Evolutionary conservation across 2,888 invertebrate species (phyloP), one percentile per base, ranked within the genome.

Genomic region (Graphium colonna): DNA sequence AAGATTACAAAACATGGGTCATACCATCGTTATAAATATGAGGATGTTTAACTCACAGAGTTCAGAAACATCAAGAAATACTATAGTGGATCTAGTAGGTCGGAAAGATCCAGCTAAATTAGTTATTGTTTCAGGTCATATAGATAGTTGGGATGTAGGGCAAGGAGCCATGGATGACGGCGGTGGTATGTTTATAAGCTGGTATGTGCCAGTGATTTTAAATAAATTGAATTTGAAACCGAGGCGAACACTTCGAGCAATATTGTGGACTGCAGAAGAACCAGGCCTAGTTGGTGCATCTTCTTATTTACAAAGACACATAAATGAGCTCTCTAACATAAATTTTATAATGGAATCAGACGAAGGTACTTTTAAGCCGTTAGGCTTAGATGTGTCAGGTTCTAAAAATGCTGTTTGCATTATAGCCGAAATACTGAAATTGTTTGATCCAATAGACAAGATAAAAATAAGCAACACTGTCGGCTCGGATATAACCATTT

Each of bases 61-160:
- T 0, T 75, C 83, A 0, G 90, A 82, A 5, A 84, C 73, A 26
- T 95, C 96, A 0, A 86, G 95, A 54, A 96, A 96, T 69, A 91
- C 93, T 0, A 81, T 96, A 4, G 91, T 92, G 0, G 95, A 96
- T 76, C 80, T 94, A 4, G 77, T 71, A 65, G 95, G 95, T 0
- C 74, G 62, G 9, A 62, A 67, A 7, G 21, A 76, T 42, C 77
- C 81, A 9, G 81, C 89, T 31, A 81, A 84, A 63, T 81, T 93
- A 0, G 96, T 96, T 0, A 87, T 96, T 3, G 91, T 96, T 33
- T 95, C 95, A 2, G 96, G 96, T 3, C 96, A 96, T 71, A 89
- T 96, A 39, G 96, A 96, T 70, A 95, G 95, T 69, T 96, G 96
- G 96, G 96, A 96, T 77, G 95, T 96, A n/a, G 96, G 96, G 1